Conservation (phyloP, 2,888 invertebrate species). For the Agrotis ipsilon region DNA sequence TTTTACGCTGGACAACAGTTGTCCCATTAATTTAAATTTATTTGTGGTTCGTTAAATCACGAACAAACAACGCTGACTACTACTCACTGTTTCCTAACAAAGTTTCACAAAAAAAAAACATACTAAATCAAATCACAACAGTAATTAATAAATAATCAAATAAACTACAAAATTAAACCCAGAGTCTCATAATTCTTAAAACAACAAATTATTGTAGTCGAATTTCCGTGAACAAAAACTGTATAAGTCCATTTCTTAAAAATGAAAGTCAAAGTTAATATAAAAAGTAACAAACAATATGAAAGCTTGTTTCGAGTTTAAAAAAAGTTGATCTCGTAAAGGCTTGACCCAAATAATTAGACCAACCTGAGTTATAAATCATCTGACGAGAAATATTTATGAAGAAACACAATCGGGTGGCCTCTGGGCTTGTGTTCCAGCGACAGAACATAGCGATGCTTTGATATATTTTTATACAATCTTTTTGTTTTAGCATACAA, state of each 20-base stretch:
- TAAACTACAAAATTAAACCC: constrained; percentile 18
- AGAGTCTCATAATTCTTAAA: constrained; percentile 34
- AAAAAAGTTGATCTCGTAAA: constrained; percentile 82
- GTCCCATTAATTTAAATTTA: neutral
- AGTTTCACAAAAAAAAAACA: neutral
- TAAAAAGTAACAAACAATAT: constrained; percentile 68
- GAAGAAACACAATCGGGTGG: constrained; percentile 83
- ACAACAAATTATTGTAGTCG: constrained; percentile 41
- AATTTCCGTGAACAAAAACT: constrained; percentile 47
- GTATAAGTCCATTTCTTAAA: constrained; percentile 50
- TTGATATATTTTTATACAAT: constrained; percentile 1
- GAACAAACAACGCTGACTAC: neutral
- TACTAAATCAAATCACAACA: constrained; percentile 21
- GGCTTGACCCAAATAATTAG: constrained; percentile 87
- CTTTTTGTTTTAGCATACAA: too few species aligned
- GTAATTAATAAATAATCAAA: constrained; percentile 28
- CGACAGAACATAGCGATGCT: constrained; percentile 34
- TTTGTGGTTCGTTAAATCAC: neutral
- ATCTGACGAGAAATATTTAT: constrained; percentile 85
- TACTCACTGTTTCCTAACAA: neutral
- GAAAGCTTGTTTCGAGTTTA: constrained; percentile 49
- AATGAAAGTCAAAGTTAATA: constrained; percentile 58
- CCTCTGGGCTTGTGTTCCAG: constrained; percentile 65
- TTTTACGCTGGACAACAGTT: too few species aligned
- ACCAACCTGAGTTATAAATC: constrained; percentile 84